A percentile compares a stretch with the other conserved stretches of the same genome.
These are phyloP conservation scores for Dryocosmus kuriphilus DNA, from an alignment of 2,888 invertebrate species.

Conservation along the genomic window DNA sequence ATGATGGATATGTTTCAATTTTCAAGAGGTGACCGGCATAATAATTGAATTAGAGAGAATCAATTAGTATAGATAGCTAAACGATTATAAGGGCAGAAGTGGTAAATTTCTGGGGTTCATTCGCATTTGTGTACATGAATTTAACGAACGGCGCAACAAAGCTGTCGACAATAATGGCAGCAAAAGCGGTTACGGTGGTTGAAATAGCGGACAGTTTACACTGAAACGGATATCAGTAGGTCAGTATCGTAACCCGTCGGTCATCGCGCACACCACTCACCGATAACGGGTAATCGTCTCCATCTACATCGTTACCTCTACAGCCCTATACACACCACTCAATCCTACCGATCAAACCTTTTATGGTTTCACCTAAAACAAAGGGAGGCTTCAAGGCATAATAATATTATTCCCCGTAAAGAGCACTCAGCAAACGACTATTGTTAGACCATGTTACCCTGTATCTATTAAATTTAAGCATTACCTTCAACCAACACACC, in stretches of 20 bases:
- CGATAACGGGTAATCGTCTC: constrained; percentile 26
- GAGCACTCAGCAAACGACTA: neutral
- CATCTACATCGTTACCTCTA: constrained; percentile 5
- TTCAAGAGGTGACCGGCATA: neutral
- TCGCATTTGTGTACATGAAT: neutral
- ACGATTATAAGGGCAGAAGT: constrained; percentile 6
- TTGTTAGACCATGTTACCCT: neutral
- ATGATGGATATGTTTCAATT: neutral
- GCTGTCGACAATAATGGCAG: constrained; percentile 28
- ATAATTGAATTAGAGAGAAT: neutral
- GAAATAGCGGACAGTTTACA: constrained; percentile 25
- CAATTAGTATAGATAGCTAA: neutral
- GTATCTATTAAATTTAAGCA: neutral
- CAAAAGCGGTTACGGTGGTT: constrained; percentile 19
- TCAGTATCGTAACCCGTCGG: constrained; percentile 29
- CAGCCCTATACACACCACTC: neutral
- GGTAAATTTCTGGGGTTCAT: neutral
- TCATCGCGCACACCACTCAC: constrained; percentile 28
- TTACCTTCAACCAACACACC: neutral
- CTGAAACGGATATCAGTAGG: constrained; percentile 34
- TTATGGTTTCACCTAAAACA: constrained; percentile 20
- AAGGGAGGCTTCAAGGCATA: neutral
- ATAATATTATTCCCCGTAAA: neutral
- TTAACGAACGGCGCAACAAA: constrained; percentile 19
- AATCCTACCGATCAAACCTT: constrained; percentile 20